These are phyloP conservation scores for Zelleria hepariella DNA, from an alignment of 2,888 invertebrate genomes.

Conservation along the genomic window DNA sequence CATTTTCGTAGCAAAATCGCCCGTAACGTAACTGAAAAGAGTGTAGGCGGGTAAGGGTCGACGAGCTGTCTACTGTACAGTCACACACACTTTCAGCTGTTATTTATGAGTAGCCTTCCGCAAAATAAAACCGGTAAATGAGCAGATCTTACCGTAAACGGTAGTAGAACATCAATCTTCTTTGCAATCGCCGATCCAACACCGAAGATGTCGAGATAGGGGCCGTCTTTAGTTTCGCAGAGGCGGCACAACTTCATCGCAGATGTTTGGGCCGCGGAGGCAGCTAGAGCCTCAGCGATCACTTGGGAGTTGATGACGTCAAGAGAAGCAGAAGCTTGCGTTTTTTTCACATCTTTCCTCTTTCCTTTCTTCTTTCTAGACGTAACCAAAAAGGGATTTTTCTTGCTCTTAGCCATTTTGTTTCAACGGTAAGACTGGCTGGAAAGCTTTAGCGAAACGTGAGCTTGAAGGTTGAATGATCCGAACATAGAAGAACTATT, in stretches of 20 bases:
- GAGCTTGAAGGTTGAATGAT: no score
- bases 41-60: no score
- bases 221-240: constrained; percentile 61
- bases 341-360: constrained; percentile 15
- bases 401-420: constrained; percentile 32
- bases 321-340: background rate
- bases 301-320: constrained; percentile 1
- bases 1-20: no score
- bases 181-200: constrained; percentile 50
- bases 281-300: constrained; percentile 22
- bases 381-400: background rate
- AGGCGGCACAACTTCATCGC: constrained; percentile 55
- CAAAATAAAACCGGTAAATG: no score
- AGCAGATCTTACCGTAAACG: constrained; percentile 62
- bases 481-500: no score
- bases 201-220: constrained; percentile 63
- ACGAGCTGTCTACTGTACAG: no score
- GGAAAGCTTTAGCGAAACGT: background rate
- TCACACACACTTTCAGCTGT: no score
- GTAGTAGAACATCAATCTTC: constrained; percentile 59
- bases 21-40: no score
- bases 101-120: no score
- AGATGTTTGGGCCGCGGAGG: constrained; percentile 29
- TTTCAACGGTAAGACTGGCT: background rate
- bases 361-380: constrained; percentile 29